These are phyloP conservation scores for Lepidocolaptes lacrymiger DNA, from an alignment of 2,797 vertebrate genomes.

Conservation along the genomic window DNA sequence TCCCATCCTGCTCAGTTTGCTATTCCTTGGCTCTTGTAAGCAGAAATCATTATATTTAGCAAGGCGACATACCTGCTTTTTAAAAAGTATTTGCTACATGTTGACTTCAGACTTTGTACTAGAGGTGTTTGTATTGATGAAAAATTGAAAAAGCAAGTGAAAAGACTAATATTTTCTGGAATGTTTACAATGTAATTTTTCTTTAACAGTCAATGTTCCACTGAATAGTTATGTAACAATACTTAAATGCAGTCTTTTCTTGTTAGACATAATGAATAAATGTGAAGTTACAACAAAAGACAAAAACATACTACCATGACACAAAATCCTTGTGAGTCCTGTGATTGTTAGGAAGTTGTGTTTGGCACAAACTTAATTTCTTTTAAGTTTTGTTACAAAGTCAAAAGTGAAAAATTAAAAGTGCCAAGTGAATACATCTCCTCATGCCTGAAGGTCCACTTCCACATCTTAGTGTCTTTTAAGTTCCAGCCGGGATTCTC, in stretches of 20 bases:
- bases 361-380: not conserved
- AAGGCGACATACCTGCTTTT: not conserved
- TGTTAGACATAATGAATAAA: not conserved
- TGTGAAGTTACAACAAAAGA: not conserved
- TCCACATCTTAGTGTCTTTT: not conserved
- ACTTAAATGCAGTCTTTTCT: not conserved
- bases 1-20: not conserved
- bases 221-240: not conserved
- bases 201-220: not conserved
- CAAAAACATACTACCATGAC: not conserved
- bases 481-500: constrained; percentile 23
- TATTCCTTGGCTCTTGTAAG: not conserved
- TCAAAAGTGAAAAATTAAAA: not conserved
- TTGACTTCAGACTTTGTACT: not conserved
- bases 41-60: not conserved
- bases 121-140: not conserved
- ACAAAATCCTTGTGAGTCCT: not conserved
- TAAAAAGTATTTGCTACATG: not conserved
- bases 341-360: not conserved
- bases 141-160: constrained; percentile 1
- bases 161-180: not conserved
- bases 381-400: not conserved
- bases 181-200: not conserved
- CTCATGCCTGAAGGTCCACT: not conserved
- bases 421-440: not conserved